Evolutionary conservation across 2,797 vertebrate species (phyloP), one percentile per base, ranked within the genome.

Genomic region (Crocidura indochinensis): DNA sequence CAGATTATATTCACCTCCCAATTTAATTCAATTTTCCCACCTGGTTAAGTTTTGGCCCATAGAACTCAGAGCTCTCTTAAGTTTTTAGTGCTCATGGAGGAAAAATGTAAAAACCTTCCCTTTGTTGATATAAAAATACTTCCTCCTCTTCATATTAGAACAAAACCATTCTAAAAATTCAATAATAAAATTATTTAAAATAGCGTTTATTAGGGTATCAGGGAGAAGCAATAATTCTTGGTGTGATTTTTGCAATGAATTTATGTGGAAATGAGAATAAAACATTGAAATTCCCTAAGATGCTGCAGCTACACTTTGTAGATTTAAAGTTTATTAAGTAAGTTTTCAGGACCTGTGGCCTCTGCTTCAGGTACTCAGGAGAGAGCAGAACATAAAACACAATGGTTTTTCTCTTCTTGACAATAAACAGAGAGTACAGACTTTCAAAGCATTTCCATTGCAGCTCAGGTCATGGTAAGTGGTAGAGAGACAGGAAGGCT

Each of bases 261-360:
- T 75, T 46, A 64, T 77, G 15, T 31, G 49, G 17, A 91, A 46
- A 8, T 10, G 47, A 8, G 69, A 6, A 56, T 49, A 71, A 56
- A 44, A 56, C 31, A 65, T 60, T 19, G 10, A 53, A 3, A 31
- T 53, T 79, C 20, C 56, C 91, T 86, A 24, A 68, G 49, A 75
- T 17, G 26, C 46, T 49, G 5, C 26, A 53, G 26, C 17, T 73
- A 26, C n/a, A 31, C 27, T 69, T 84, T 3, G 49, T 64, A 84
- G 67, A 44, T 78, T 84, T 64, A n/a, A 75, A 14, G 82, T 79
- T 68, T 31, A 46, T 67, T 88, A 69, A 89, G 22, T 87, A 69
- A 81, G 22, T n/a, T 64, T 12, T 82, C 17, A 14, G 0, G 10
- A 14, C 22, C 4, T 27, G 15, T 7, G 44, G 14, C 24, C 6